Base-by-base conservation (phyloP, 2,797 vertebrate species). In the Phalloptychus januarius region DNA sequence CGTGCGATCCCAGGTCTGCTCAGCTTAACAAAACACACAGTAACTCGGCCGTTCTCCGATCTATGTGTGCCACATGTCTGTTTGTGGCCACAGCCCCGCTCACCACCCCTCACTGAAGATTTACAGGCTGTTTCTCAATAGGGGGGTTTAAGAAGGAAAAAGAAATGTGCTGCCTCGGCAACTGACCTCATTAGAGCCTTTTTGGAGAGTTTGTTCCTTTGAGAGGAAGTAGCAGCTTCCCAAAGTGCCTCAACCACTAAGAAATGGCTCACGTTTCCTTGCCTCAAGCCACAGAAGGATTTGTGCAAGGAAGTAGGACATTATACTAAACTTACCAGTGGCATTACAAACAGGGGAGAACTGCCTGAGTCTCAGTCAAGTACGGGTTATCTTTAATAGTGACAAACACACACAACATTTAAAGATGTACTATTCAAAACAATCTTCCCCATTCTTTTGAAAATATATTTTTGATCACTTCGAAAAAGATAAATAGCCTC, bases 251-350 rank as follows among this genome's bases (percentile, higher is more conserved):
- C 75, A 74, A 76, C 40, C 77, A 76, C 72, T 75, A 80, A 86
- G 78, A 75, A 91, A 81, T 58, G 63, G 52, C 80, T 79, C 80
- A 36, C 3, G 52, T 75, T 78, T 89, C 84, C 86, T 86, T 90
- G 73, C 44, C 63, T 73, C 72, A 67, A 74, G 85, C 76, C 71
- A 69, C 82, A 77, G 56, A 84, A 83, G 76, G 76, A 75, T 90
- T 85, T 88, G 77, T 75, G 63, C 79, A 74, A 56, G 85, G 77
- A 89, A 87, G 69, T 70, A 65, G 80, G 78, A 83, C 87, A 82
- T 75, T 79, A 33, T 67, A 75, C 25, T 71, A 63, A 78, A 61
- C 72, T 3, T 70, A 40, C 23, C 23, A 79, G 54, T 72, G 54
- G 73, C 76, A 82, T 82, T 77, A 71, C 61, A 83, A 88, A 87